Evolutionary conservation across 1,140 invertebrate species (phyloP).

Genomic region (Mycetomoellerius zeteki): DNA sequence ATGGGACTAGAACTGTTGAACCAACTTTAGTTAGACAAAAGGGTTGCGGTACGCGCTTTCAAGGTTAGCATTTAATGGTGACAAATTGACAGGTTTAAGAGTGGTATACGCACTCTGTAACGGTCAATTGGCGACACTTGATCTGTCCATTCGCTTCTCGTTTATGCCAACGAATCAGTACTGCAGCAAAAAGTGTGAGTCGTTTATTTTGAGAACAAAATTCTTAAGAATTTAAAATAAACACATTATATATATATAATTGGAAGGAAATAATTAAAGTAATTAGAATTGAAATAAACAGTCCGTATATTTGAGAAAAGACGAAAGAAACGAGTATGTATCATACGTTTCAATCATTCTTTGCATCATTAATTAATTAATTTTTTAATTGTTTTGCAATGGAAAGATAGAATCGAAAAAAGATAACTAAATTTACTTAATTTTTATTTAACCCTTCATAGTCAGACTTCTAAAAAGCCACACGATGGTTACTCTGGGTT

Average conservation of each 20-base stretch:
- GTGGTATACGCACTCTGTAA: conserved; percentile 29
- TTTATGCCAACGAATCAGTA: conserved; percentile 10
- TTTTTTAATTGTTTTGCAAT: background rate
- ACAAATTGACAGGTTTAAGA: conserved; percentile 56
- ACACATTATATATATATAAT: background rate
- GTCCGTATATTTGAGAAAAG: background rate
- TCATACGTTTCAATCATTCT: background rate
- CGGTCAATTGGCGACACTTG: conserved; percentile 56
- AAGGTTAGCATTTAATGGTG: conserved; percentile 33
- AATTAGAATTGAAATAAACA: background rate
- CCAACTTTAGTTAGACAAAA: conserved; percentile 13
- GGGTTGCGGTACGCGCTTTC: conserved; percentile 22
- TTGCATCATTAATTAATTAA: conserved; percentile 15
- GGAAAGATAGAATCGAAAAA: background rate
- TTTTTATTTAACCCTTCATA: too few relatives aligned
- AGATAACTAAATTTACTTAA: background rate
- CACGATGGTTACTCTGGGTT: too few relatives aligned
- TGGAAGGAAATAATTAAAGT: conserved; percentile 19
- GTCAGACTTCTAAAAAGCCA: too few relatives aligned
- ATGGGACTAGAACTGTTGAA: background rate
- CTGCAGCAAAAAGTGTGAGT: background rate
- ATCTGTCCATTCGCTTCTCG: conserved; percentile 38
- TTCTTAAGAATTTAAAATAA: background rate
- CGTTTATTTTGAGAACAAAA: background rate
- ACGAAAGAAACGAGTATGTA: background rate